These are phyloP conservation scores for Onthophagus sagittarius DNA, from an alignment of 2,888 invertebrate species.

Conservation along the genomic window DNA sequence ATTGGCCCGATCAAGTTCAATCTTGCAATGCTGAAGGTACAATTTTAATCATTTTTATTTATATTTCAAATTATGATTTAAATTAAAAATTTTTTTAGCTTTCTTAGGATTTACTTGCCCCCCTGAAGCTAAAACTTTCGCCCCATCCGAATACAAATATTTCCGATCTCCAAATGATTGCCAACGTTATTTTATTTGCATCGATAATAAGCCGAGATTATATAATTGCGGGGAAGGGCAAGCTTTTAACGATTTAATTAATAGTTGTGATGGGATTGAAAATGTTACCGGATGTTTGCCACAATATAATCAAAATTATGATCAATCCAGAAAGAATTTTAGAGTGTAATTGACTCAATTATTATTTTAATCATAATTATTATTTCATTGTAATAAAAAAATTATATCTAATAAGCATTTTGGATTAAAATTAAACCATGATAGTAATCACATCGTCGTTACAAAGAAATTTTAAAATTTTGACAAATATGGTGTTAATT, in stretches of 20 bases:
- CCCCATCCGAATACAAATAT: conserved; percentile 50
- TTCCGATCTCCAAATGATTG: conserved; percentile 64
- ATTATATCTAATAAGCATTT: too few relatives aligned
- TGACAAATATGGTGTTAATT: too few relatives aligned
- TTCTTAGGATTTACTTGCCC: conserved; percentile 81
- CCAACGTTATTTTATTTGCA: conserved; percentile 75
- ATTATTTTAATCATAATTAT: not conserved
- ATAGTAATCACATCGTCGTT: too few relatives aligned
- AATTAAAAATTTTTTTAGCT: conserved; percentile 51
- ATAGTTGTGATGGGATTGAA: conserved; percentile 71
- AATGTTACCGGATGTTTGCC: conserved; percentile 70
- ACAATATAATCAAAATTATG: conserved; percentile 21
- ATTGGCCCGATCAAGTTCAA: conserved; percentile 82
- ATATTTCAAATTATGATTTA: conserved; percentile 1
- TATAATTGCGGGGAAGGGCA: conserved; percentile 72
- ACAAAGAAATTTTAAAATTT: too few relatives aligned
- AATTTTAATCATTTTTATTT: too few relatives aligned
- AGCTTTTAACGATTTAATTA: conserved; percentile 71
- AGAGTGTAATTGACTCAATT: not conserved
- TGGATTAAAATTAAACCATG: too few relatives aligned
- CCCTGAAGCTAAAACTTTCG: conserved; percentile 50
- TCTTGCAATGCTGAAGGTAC: conserved; percentile 81
- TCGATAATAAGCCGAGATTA: conserved; percentile 68
- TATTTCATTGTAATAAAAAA: too few relatives aligned
- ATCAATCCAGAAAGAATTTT: conserved; percentile 7